phyloP scores from a whole-genome alignment of 2,113 vertebrate genomes.

The Uropsilus gracilis region DNA sequence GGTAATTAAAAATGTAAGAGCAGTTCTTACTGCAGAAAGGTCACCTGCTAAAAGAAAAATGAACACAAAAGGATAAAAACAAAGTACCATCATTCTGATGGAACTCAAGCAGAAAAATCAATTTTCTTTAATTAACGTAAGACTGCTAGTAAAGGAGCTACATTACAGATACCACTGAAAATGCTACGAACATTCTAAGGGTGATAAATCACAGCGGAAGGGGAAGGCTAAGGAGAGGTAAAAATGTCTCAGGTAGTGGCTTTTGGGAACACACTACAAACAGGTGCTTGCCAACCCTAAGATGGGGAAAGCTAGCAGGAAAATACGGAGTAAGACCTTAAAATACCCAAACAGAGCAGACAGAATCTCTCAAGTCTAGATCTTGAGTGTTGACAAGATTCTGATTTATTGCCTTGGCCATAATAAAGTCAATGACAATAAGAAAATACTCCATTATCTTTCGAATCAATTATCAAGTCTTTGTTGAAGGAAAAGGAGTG shows the following conservation, averaged over 20 bases:
- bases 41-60: constrained; percentile 31
- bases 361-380: not conserved
- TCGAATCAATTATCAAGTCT: not conserved
- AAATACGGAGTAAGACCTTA: constrained; percentile 15
- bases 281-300: not conserved
- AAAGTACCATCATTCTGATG: not conserved
- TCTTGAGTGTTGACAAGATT: constrained; percentile 38
- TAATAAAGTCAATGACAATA: constrained; percentile 12
- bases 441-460: not conserved
- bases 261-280: not conserved
- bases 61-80: constrained; percentile 14
- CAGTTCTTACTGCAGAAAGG: constrained; percentile 1
- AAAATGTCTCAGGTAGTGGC: not conserved
- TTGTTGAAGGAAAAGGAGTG: not conserved
- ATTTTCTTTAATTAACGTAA: not conserved
- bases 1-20: not conserved
- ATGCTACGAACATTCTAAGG: not conserved
- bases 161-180: not conserved
- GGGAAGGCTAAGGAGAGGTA: not conserved
- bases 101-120: not conserved
- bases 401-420: constrained; percentile 11
- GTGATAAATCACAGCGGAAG: not conserved
- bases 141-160: not conserved
- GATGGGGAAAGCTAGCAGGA: not conserved
- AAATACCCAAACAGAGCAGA: constrained; percentile 31